Conservation (phyloP, 2,113 vertebrate species). For the Melanerpes formicivorus region DNA sequence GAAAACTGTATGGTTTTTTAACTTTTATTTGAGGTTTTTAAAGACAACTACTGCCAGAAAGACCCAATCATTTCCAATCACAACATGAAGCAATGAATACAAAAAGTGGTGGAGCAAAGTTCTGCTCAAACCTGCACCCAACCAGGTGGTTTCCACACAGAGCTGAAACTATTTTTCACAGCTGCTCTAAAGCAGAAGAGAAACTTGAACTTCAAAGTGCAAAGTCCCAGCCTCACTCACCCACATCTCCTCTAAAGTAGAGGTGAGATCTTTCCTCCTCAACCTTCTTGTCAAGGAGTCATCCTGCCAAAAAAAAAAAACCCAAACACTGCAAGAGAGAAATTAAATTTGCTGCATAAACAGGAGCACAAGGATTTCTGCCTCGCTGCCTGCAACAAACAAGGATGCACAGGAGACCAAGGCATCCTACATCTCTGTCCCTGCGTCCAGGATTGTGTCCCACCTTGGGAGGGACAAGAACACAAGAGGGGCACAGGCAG, state of each 20-base stretch:
- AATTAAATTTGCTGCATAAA: neutral
- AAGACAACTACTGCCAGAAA: neutral
- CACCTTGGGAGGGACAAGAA: neutral
- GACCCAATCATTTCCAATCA: neutral
- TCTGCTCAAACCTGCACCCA: neutral
- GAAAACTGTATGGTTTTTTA: neutral
- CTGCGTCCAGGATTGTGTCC: neutral
- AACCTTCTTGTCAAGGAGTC: neutral
- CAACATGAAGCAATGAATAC: neutral
- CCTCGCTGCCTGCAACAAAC: neutral
- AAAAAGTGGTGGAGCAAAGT: too few species aligned
- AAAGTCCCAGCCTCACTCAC: neutral
- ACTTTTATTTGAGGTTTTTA: too few species aligned
- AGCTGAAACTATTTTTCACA: neutral
- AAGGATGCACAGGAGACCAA: neutral
- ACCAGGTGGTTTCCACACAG: neutral
- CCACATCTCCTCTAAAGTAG: neutral
- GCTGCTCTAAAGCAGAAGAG: neutral
- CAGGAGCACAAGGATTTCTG: neutral
- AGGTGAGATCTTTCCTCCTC: neutral
- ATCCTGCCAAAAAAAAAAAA: neutral
- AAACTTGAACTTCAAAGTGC: neutral
- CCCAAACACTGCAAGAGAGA: neutral
- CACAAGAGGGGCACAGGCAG: too few species aligned
- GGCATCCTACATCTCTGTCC: fast-evolving